Base-by-base conservation (phyloP, 2,797 vertebrate genomes). In the Malacoraja senta region DNA sequence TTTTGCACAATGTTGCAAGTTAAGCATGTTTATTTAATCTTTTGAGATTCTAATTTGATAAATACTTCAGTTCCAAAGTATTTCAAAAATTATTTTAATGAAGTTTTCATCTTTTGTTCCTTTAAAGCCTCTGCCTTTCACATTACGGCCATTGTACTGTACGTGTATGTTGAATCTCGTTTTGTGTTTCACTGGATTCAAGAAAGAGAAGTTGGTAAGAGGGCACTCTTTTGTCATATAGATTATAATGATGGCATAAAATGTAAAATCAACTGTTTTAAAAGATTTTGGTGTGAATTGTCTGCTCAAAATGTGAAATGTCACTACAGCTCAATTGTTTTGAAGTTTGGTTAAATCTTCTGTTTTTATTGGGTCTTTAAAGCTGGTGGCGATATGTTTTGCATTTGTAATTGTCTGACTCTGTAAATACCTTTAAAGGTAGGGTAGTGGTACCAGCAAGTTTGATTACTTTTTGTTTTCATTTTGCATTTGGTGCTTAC, bases 171-270 rank as follows among this genome's bases (percentile, higher is more conserved):
- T 98, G 79, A 98, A 98, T 95, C 96, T 99, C 94, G 97, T 98
- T 0, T 96, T 99, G 61, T 99, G 98, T 95, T 99, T 99, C 94
- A 99, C 98, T 0, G 99, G 98, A 93, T 99, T 99, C 95, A 97
- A 97, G 95, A 99, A 99, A 94, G 98, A 99, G 1, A 98, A 99
- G 95, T 96, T 99, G 94, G 99, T 99, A 96, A 98, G 98, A 95
- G 86, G n/a, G 90, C 74, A 9, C 38, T 12, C 91, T 93, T 84
- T 35, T 32, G 19, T 61, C 29, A 8, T 93, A 84, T 94, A 94
- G 94, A 94, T n/a, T 94, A 94, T 29, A 65, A 8, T 79, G 84
- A 93, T 76, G 79, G 19, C 0, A 3, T 68, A 6, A 94, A 0
- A 0, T 21, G 63, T 32, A 86, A n/a, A 9, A 19, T 35, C n/a